Evolutionary conservation across 2,113 vertebrate genomes (phyloP).

Genomic region (Cavia porcellus): DNA sequence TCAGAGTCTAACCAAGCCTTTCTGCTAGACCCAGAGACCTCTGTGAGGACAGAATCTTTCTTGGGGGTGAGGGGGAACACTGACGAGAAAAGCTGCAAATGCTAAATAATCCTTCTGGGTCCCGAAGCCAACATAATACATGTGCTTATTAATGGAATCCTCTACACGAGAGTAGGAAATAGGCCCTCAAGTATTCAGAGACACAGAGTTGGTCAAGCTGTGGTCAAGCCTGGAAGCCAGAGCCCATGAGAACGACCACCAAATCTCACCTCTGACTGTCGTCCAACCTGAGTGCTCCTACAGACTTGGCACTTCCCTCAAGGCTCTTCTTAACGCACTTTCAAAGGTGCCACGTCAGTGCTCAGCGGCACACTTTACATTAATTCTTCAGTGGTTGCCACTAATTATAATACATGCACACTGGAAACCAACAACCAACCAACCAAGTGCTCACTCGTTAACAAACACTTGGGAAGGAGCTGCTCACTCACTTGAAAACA

Average conservation of each 20-base stretch:
- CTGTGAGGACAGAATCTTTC: background rate
- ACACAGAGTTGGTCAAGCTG: background rate
- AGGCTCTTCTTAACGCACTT: background rate
- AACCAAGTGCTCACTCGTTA: background rate
- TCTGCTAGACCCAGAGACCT: background rate
- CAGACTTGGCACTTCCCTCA: background rate
- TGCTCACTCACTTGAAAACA: background rate
- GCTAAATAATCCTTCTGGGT: background rate
- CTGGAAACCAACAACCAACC: background rate
- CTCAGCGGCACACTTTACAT: background rate
- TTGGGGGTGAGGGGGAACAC: background rate
- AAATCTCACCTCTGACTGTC: background rate
- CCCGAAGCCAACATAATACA: background rate
- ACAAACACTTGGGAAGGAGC: background rate
- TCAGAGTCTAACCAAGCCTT: slow-evolving; percentile 10
- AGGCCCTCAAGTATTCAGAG: background rate
- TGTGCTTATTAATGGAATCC: background rate
- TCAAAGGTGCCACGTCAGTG: background rate
- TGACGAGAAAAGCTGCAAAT: background rate
- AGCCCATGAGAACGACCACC: background rate
- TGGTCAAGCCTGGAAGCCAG: background rate
- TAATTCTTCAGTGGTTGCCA: slow-evolving; percentile 7
- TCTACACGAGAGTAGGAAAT: background rate
- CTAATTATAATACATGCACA: background rate
- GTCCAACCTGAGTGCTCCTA: background rate